Evolutionary conservation across 2,888 invertebrate genomes (phyloP).

Genomic region (Ochropleura plecta): DNA sequence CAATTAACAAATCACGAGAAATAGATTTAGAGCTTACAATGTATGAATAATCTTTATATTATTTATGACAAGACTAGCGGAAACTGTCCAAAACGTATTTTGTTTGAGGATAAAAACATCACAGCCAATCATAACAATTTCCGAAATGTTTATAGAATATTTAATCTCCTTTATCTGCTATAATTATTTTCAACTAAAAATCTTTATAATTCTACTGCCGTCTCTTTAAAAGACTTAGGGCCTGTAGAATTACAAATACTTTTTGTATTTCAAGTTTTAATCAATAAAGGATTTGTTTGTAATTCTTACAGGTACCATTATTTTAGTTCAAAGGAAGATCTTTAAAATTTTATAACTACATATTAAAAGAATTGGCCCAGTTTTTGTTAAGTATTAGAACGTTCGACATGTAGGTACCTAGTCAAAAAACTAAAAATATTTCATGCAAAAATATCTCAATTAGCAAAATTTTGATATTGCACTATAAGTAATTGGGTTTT

Average conservation of each 20-base stretch:
- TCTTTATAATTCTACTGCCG: slow-evolving; percentile 18
- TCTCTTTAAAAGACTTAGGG: background rate
- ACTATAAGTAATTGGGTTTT: slow-evolving; percentile 64
- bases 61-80: slow-evolving; percentile 46
- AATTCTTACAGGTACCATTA: slow-evolving; percentile 48
- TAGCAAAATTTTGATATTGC: slow-evolving; percentile 64
- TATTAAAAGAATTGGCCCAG: slow-evolving; percentile 62
- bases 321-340: slow-evolving; percentile 52
- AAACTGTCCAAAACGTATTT: slow-evolving; percentile 53
- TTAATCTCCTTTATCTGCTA: slow-evolving; percentile 12
- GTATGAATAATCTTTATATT: slow-evolving; percentile 37
- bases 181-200: slow-evolving; percentile 7
- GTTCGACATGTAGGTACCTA: slow-evolving; percentile 34
- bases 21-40: slow-evolving; percentile 44
- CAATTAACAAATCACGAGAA: slow-evolving; percentile 43
- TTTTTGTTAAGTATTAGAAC: slow-evolving; percentile 51
- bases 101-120: slow-evolving; percentile 60
- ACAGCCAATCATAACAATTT: slow-evolving; percentile 66
- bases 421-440: slow-evolving; percentile 48
- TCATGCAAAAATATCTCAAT: slow-evolving; percentile 56
- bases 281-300: slow-evolving; percentile 33
- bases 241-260: slow-evolving; percentile 3
- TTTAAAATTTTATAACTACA: slow-evolving; percentile 46
- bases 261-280: slow-evolving; percentile 16
- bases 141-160: slow-evolving; percentile 53